phyloP scores from a whole-genome alignment of 2,797 vertebrate genomes.

The Anolis apletophallus region DNA sequence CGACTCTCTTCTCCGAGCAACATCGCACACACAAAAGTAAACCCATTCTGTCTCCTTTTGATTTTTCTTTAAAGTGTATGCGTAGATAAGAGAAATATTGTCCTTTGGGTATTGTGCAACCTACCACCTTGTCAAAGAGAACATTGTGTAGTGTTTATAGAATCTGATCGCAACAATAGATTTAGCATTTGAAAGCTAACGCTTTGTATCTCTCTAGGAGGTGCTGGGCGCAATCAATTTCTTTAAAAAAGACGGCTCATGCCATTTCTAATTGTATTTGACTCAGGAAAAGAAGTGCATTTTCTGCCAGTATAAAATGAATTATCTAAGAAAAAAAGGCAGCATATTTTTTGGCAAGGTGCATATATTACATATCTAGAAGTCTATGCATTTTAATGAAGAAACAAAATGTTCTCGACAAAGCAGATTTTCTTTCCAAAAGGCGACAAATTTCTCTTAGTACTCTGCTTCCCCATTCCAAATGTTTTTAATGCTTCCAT shows the following conservation, averaged over 20 bases:
- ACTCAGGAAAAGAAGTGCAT: constrained; percentile 9
- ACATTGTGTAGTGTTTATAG: constrained; percentile 28
- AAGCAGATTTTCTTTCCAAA: constrained; percentile 50
- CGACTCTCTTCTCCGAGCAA: constrained; percentile 33
- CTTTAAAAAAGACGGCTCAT: neutral
- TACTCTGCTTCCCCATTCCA: constrained; percentile 21
- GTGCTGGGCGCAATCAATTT: neutral
- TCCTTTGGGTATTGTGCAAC: constrained; percentile 14
- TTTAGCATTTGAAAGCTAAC: neutral
- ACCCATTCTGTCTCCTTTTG: constrained; percentile 18
- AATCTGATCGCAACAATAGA: constrained; percentile 32
- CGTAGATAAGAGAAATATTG: neutral
- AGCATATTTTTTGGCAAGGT: constrained; percentile 26
- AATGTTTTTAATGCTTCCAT: constrained; percentile 50
- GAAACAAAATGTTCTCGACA: constrained; percentile 18
- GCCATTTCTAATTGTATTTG: neutral
- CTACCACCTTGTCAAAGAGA: neutral
- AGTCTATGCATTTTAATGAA: constrained; percentile 30
- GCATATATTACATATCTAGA: constrained; percentile 20
- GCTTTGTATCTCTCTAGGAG: constrained; percentile 16
- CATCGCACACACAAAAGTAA: constrained; percentile 37
- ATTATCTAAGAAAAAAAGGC: neutral
- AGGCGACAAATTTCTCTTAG: neutral
- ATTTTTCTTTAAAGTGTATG: constrained; percentile 38
- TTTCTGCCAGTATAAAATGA: neutral